A percentile compares a stretch with the other conserved stretches of the same genome.
These are phyloP conservation scores for Drosophila hydei DNA, from an alignment of 1,140 invertebrate genomes.

Conservation along the genomic window DNA sequence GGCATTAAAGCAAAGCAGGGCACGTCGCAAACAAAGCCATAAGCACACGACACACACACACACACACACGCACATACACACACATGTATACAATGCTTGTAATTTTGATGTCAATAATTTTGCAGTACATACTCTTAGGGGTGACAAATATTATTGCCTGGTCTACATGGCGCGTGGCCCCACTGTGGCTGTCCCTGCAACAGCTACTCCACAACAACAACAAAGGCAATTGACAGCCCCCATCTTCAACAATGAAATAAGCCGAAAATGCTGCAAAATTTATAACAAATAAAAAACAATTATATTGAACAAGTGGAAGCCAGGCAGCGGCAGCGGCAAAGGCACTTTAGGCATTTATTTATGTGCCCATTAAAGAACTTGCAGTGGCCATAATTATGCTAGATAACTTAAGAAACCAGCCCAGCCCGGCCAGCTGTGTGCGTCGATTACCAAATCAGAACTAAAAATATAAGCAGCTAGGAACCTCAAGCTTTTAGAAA, in stretches of 20 bases:
- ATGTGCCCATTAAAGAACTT: background rate
- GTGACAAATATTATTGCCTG: conserved; percentile 56
- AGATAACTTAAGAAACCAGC: background rate
- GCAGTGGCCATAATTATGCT: background rate
- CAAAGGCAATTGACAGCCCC: conserved; percentile 17
- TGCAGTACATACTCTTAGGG: conserved; percentile 45
- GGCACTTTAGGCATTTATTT: conserved; percentile 7
- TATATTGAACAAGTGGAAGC: conserved; percentile 32
- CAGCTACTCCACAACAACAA: conserved; percentile 26
- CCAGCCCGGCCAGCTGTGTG: too few relatives aligned
- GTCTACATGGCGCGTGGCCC: conserved; percentile 32
- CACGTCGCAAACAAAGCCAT: conserved; percentile 78
- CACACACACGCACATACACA: conserved; percentile 26
- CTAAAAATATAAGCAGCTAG: too few relatives aligned
- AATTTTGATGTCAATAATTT: conserved; percentile 81
- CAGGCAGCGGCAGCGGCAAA: too few relatives aligned
- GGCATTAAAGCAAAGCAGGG: conserved; percentile 66
- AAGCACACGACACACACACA: conserved; percentile 48
- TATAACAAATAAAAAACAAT: conserved; percentile 51
- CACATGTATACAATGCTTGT: conserved; percentile 32
- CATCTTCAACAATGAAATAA: conserved; percentile 30
- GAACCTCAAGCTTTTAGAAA: too few relatives aligned
- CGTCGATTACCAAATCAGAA: too few relatives aligned
- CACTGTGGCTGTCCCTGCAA: conserved; percentile 28
- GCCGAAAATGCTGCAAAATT: conserved; percentile 46